Evolutionary conservation across 2,888 invertebrate genomes (phyloP).

Genomic region (Plagiodera versicolora): DNA sequence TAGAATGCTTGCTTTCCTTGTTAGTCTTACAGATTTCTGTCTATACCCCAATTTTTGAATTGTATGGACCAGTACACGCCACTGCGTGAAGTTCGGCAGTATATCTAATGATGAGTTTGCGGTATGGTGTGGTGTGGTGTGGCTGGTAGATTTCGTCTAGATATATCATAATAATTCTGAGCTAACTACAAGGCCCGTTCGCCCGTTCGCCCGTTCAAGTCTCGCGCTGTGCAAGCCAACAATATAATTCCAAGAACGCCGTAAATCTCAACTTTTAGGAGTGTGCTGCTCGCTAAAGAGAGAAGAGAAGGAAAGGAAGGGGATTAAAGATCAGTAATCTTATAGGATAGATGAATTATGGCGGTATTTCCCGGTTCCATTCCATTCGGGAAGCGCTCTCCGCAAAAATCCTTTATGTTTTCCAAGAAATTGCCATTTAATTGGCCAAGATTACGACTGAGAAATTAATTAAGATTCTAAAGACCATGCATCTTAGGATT

Average conservation of each 20-base stretch:
- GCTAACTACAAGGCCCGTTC: conserved; percentile 53
- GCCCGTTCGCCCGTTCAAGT: conserved; percentile 41
- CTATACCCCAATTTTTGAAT: too few relatives aligned
- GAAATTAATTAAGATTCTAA: conserved; percentile 58
- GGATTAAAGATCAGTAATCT: conserved; percentile 79
- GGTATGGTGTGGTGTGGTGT: conserved; percentile 34
- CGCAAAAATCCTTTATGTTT: conserved; percentile 56
- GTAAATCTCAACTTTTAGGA: conserved; percentile 75
- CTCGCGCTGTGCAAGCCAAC: conserved; percentile 57
- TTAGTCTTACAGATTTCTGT: too few relatives aligned
- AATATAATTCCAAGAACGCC: conserved; percentile 67
- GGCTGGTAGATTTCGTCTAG: conserved; percentile 55
- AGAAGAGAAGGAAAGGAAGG: conserved; percentile 62
- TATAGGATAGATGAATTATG: conserved; percentile 71
- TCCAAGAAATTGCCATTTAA: conserved; percentile 56
- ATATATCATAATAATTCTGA: conserved; percentile 60
- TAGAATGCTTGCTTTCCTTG: too few relatives aligned
- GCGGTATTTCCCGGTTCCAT: conserved; percentile 56
- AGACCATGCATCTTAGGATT: conserved; percentile 55
- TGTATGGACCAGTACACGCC: neutral
- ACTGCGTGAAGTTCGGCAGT: conserved; percentile 9
- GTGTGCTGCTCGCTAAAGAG: conserved; percentile 54
- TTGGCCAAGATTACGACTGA: conserved; percentile 54
- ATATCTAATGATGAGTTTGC: conserved; percentile 51
- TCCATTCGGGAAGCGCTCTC: conserved; percentile 46